Conservation (phyloP, 23 tunicate genomes). For the Corella eumyota region DNA sequence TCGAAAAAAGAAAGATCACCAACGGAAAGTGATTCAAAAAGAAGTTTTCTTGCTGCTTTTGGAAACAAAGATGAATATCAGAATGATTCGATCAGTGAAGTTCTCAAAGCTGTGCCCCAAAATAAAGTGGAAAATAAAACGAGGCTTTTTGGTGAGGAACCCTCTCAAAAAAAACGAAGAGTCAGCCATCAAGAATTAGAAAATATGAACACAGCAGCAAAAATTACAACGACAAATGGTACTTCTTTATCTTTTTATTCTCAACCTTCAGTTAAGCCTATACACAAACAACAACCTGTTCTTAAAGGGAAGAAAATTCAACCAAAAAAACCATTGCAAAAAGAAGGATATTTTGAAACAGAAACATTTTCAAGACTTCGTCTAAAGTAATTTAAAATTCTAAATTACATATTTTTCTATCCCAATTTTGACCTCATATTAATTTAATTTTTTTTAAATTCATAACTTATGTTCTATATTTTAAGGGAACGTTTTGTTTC, state of each 20-base stretch:
- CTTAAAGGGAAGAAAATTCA: background rate
- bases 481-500: conserved; percentile 33
- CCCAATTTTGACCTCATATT: background rate
- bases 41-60: conserved; percentile 41
- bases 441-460: background rate
- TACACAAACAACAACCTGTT: background rate
- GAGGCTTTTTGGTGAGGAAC: conserved; percentile 6
- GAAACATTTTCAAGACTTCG: conserved; percentile 58
- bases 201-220: background rate
- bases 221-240: background rate
- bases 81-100: background rate
- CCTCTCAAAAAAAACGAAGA: conserved; percentile 65
- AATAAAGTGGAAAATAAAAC: background rate
- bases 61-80: background rate
- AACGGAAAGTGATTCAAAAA: conserved; percentile 5
- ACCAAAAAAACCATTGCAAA: conserved; percentile 6
- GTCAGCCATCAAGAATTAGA: conserved; percentile 6
- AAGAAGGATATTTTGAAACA: conserved; percentile 17
- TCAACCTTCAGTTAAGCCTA: no score
- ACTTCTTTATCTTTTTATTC: background rate
- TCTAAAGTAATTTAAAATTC: conserved; percentile 47
- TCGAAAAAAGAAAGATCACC: background rate
- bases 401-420: no score
- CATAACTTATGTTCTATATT: background rate
- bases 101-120: conserved; percentile 1